Evolutionary conservation across 1,140 invertebrate species (phyloP), one percentile per base, ranked within the genome.

Genomic region (Trichonephila clavata): DNA sequence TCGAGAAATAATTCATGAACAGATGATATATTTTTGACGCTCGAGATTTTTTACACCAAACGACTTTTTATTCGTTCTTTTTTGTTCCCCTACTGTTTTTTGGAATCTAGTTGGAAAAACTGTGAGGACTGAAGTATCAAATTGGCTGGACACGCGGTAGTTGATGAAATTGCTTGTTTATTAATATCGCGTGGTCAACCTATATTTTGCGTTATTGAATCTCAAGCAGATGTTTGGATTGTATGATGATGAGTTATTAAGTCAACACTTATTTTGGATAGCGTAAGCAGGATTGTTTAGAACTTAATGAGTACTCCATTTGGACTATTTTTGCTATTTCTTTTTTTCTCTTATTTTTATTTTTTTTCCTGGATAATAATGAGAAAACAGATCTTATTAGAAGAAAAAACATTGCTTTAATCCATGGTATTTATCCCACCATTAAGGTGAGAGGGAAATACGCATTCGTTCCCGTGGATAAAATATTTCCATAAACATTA

Each of bases 1-100:
- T 10, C 27, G 50, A 27, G 71, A 90, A 90, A 90, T 90, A 90
- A 90, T 90, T 90, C 89, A 90, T 90, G 89, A 90, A 81, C 50
- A 43, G 89, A 90, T 81, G 89, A 90, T 71, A 81, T 84, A 84
- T 84, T 61, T 81, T 50, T 81, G 89, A 90, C 71, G 89, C 71
- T 61, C 50, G 21, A n/a, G 81, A 50, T 84, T 84, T 84, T 20
- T 84, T 84, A 57, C 32, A 77, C 68, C 27, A 16, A 77, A 77
- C 68, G 68, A 77, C 32, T 77, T 77, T 77, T 77, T 32, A 14
- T 32, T 18, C 14, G 5, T 39, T 27, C 4, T 18, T 32, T 27
- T 13, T 71, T 13, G n/a, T 13, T 57, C 13, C 14, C 81, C 13
- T 57, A 2, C 24, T 57, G 21, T 18, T 77, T 27, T 24, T 77